A percentile compares a stretch with the other conserved stretches of the same genome.
Evolutionary conservation across 2,797 vertebrate species (phyloP).

Genomic region (Bucorvus abyssinicus): DNA sequence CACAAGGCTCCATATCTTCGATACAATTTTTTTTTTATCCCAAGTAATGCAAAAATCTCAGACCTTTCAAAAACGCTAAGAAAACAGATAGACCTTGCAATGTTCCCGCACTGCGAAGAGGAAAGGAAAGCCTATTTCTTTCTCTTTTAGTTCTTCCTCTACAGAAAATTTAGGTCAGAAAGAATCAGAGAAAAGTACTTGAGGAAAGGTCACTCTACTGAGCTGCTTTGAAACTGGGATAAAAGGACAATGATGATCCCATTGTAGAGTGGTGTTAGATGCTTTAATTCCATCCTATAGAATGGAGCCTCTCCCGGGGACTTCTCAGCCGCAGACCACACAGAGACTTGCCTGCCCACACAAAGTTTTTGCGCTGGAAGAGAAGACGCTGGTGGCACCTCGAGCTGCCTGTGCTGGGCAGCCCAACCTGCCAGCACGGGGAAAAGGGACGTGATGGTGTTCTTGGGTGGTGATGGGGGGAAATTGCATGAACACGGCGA

Average conservation of each 20-base stretch:
- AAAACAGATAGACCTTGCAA: neutral
- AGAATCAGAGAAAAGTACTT: neutral
- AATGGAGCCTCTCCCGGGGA: neutral
- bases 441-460: neutral
- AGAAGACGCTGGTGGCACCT: neutral
- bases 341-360: neutral
- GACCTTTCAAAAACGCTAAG: neutral
- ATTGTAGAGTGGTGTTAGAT: neutral
- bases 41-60: neutral
- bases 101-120: neutral
- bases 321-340: neutral
- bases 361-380: neutral
- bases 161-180: neutral
- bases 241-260: neutral
- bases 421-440: neutral
- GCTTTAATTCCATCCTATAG: neutral
- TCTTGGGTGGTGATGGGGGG: neutral
- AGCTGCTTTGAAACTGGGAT: slow-evolving; percentile 7
- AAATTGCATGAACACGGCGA: fast-evolving
- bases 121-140: neutral
- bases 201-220: slow-evolving; percentile 23
- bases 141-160: neutral
- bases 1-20: neutral
- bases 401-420: fast-evolving
- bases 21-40: slow-evolving; percentile 14